These are phyloP conservation scores for Epistrophe grossulariae DNA, from an alignment of 2,888 invertebrate species.

Conservation along the genomic window DNA sequence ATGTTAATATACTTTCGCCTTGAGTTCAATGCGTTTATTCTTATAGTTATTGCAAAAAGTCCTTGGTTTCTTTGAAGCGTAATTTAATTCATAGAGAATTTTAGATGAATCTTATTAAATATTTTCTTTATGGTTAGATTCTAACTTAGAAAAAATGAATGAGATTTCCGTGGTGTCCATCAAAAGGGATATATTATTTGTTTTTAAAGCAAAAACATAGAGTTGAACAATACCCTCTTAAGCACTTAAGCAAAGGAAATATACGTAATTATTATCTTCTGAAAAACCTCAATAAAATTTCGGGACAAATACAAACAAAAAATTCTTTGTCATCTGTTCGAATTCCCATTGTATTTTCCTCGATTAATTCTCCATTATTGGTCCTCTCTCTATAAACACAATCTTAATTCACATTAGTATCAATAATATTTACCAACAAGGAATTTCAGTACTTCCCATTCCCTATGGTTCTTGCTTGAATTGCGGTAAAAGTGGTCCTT, in stretches of 20 bases:
- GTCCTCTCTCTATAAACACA: neutral
- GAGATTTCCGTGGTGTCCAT: neutral
- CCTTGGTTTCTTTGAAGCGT: neutral
- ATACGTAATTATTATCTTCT: no score
- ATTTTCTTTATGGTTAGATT: neutral
- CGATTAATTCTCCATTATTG: slow-evolving; percentile 9
- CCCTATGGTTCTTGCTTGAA: neutral
- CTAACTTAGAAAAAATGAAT: neutral
- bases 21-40: neutral
- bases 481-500: neutral
- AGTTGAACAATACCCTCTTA: neutral
- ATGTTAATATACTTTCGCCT: slow-evolving; percentile 24
- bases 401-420: slow-evolving; percentile 16
- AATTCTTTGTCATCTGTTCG: neutral
- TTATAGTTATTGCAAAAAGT: neutral
- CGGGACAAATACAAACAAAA: neutral
- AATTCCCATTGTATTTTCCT: neutral
- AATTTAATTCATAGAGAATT: neutral
- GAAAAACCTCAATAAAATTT: neutral
- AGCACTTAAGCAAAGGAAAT: no score
- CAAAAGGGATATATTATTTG: neutral
- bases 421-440: neutral
- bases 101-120: neutral
- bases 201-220: no score
- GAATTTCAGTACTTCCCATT: neutral